phyloP scores from a whole-genome alignment of 2,113 vertebrate genomes.

The Paraplagusia blochii region DNA sequence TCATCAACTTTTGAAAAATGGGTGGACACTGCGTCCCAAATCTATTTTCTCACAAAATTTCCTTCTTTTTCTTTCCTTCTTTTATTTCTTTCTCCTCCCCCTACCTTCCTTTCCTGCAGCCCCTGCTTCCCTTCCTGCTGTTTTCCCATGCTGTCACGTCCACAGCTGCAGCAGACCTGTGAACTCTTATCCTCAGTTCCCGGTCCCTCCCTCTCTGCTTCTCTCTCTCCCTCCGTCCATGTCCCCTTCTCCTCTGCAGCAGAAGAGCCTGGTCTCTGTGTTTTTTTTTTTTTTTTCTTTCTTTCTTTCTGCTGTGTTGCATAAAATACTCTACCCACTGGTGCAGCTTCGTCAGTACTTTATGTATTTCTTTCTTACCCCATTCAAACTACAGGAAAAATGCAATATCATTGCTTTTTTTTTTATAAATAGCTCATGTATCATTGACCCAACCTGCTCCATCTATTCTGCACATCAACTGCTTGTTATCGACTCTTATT shows the following conservation, averaged over 20 bases:
- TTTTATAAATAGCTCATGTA: slow-evolving; percentile 3
- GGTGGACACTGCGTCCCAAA: slow-evolving; percentile 23
- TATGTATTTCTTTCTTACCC: background rate
- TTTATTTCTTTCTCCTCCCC: slow-evolving; percentile 1
- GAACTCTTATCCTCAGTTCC: slow-evolving; percentile 15
- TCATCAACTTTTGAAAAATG: background rate
- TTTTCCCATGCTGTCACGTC: slow-evolving; percentile 51
- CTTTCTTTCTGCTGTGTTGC: slow-evolving; percentile 15
- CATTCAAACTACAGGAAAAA: background rate
- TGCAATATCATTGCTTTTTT: slow-evolving; percentile 7
- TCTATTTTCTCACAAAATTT: slow-evolving; percentile 43
- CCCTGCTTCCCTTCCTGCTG: slow-evolving; percentile 1
- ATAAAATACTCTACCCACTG: background rate
- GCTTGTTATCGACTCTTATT: slow-evolving; percentile 28
- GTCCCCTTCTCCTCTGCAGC: slow-evolving; percentile 12
- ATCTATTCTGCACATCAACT: slow-evolving; percentile 20
- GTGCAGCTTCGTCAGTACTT: background rate
- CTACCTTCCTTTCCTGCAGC: background rate
- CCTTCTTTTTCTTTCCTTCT: slow-evolving; percentile 9
- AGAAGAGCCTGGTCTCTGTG: slow-evolving; percentile 1
- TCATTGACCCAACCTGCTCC: slow-evolving; percentile 18
- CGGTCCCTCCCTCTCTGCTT: background rate
- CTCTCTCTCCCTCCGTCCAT: slow-evolving; percentile 6
- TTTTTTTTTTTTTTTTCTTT: slow-evolving; percentile 8
- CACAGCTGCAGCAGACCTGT: slow-evolving; percentile 51